Conservation (phyloP, 2,797 vertebrate species). For the Halcyon leucocephala region DNA sequence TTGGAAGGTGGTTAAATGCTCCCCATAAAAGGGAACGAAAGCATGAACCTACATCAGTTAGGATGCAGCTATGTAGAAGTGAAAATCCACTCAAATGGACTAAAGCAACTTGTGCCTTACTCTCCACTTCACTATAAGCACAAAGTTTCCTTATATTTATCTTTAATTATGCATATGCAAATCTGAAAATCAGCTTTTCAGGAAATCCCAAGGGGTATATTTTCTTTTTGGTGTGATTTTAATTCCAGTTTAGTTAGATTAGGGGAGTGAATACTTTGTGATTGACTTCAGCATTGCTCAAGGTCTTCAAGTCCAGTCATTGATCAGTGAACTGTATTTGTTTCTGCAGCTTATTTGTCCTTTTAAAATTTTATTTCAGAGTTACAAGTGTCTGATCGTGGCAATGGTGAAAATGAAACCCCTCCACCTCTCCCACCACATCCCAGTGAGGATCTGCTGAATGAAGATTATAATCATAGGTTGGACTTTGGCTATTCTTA, state of each 20-base stretch:
- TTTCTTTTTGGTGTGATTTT: conserved; percentile 72
- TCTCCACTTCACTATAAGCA: conserved; percentile 14
- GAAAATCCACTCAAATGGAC: conserved; percentile 34
- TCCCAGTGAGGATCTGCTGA: conserved; percentile 75
- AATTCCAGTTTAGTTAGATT: conserved; percentile 71
- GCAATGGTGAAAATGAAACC: conserved; percentile 79
- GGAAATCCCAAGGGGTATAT: conserved; percentile 52
- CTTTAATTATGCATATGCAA: conserved; percentile 66
- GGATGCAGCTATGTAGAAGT: background rate
- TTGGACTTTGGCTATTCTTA: conserved; percentile 39
- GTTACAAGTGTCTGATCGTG: conserved; percentile 16
- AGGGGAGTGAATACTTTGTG: conserved; percentile 69
- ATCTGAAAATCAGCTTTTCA: conserved; percentile 63
- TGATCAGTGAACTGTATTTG: conserved; percentile 40
- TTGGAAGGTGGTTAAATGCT: background rate
- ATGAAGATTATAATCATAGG: conserved; percentile 78
- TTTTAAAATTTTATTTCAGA: conserved; percentile 71
- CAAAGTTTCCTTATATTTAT: conserved; percentile 59
- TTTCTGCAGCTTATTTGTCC: conserved; percentile 9
- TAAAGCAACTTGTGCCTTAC: conserved; percentile 22
- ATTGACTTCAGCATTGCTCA: conserved; percentile 38
- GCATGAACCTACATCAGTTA: background rate
- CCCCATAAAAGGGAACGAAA: background rate
- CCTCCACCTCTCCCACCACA: conserved; percentile 79
- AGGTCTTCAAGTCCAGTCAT: conserved; percentile 28